Percentiles rank a stretch among this genome's conserved stretches.
Evolutionary conservation across 2,113 vertebrate species (phyloP).

Genomic region (Cyanocitta stelleri): DNA sequence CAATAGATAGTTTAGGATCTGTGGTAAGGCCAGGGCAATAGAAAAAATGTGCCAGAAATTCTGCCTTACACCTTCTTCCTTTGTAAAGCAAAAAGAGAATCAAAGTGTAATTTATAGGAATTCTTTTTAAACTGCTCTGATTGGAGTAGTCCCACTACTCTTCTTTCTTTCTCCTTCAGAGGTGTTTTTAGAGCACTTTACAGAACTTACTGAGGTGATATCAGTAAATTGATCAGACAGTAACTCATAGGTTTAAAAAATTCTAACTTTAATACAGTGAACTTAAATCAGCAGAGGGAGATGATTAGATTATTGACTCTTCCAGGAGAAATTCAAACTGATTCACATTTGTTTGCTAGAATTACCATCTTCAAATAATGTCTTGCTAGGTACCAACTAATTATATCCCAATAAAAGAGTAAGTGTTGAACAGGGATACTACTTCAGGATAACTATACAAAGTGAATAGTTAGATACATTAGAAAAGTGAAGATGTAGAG

Average conservation of each 20-base stretch:
- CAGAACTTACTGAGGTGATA: not conserved
- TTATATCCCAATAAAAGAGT: not conserved
- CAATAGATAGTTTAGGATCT: not conserved
- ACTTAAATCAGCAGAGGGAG: not conserved
- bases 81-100: not conserved
- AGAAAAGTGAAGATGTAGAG: not conserved
- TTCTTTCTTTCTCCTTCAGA: not conserved
- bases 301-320: conserved; percentile 26
- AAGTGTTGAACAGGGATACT: not conserved
- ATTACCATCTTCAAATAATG: conserved; percentile 35
- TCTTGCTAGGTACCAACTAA: not conserved
- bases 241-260: conserved; percentile 4
- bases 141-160: not conserved
- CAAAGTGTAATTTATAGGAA: not conserved
- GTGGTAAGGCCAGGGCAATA: not conserved
- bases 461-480: not conserved
- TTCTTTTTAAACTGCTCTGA: not conserved
- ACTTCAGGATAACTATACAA: not conserved
- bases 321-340: conserved; percentile 9
- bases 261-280: not conserved
- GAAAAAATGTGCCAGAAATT: not conserved
- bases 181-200: conserved; percentile 8
- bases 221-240: conserved; percentile 18
- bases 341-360: conserved; percentile 41
- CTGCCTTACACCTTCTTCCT: not conserved